Conservation (phyloP, 1,140 invertebrate genomes). For the Ephestia elutella region DNA sequence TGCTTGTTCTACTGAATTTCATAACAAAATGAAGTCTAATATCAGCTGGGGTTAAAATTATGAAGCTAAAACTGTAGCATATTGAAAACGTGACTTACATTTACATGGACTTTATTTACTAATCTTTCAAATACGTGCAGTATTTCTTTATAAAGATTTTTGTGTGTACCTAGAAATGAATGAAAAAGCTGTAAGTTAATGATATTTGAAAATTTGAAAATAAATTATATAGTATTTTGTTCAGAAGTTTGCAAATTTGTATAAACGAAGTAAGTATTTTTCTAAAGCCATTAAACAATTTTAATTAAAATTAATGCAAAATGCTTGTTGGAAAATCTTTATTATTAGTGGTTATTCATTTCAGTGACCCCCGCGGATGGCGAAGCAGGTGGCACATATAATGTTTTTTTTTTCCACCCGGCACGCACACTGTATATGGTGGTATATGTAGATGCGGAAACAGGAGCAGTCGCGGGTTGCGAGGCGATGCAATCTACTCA, state of each 20-base stretch:
- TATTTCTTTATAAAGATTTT: slow-evolving; percentile 14
- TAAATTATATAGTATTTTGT: no score
- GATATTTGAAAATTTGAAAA: no score
- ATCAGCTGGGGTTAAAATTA: slow-evolving; percentile 69
- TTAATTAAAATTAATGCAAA: no score
- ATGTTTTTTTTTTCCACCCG: not conserved
- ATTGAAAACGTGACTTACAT: slow-evolving; percentile 74
- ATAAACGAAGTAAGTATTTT: no score
- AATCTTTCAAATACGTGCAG: slow-evolving; percentile 51
- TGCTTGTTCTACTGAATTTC: slow-evolving; percentile 29
- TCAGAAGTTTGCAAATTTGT: no score
- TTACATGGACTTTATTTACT: slow-evolving; percentile 63
- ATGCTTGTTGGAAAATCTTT: no score
- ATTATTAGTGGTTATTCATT: no score
- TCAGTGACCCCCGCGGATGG: no score
- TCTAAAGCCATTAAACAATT: no score
- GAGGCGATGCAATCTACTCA: slow-evolving; percentile 64
- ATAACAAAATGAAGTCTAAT: slow-evolving; percentile 71
- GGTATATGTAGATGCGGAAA: slow-evolving; percentile 28
- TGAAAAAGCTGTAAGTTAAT: not conserved
- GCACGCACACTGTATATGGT: no score
- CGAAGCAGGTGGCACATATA: not conserved
- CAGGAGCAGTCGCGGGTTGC: slow-evolving; percentile 21
- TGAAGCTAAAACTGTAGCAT: slow-evolving; percentile 73
- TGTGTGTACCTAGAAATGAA: not conserved